Base-by-base conservation (phyloP, 2,888 invertebrate species). In the Rapana venosa region DNA sequence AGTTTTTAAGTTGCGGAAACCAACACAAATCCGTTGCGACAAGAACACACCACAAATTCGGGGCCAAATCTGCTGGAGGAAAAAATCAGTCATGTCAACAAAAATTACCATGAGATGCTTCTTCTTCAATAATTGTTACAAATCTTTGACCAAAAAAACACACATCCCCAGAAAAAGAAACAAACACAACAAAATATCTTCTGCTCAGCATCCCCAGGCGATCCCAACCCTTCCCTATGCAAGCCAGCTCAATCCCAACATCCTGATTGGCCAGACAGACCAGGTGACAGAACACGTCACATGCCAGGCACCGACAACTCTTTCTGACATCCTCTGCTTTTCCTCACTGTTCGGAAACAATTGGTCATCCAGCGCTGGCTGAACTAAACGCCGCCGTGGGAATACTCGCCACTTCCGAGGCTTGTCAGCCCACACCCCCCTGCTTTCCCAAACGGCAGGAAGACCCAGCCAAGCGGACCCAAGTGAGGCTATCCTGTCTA, bases 261-360 rank as follows among this genome's bases (percentile, higher is more conserved):
- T 11, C 74, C 74, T 74, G 74, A 74, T 74, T 74, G 74, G 74
- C 74, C 74, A 17, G n/a, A 74, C n/a, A 11, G 74, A 74, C 17
- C 79, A 79, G 79, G 79, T 79, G 79, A 79, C 79, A 79, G n/a
- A 22, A 32, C 17, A 32, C 79, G 79, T 79, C 35, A 32, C 79
- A 79, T n/a, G 79, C 79, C 79, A 79, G 32, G 35, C 32, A 35
- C 2, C 79, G n/a, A 35, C 79, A 35, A 32, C 79, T 79, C 79
- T 79, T 79, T 32, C 35, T 79, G 79, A 79, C 79, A n/a, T 32
- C 79, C 79, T 79, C 79, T 32, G 79, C 79, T 79, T 79, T 79
- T 32, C 47, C 47, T 47, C 47, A 32, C 15, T 22, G 11, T 79
- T 79, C 79, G 79, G 79, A 79, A 79, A 79, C 79, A 35, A 35